Conservation (phyloP, 2,113 vertebrate species). For the Gymnorhina tibicen region DNA sequence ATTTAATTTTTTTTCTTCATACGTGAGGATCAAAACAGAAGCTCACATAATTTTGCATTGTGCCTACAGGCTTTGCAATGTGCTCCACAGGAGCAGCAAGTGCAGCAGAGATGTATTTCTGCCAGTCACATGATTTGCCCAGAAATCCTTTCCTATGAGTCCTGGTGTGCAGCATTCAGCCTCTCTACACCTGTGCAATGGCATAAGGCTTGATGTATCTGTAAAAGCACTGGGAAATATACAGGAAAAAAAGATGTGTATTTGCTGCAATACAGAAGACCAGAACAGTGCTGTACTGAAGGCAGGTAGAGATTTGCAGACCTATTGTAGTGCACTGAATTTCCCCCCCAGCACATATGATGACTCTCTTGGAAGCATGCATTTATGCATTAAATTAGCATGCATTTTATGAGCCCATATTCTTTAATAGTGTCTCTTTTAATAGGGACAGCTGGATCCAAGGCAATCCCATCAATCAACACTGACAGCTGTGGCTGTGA, state of each 20-base stretch:
- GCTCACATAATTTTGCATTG: background rate
- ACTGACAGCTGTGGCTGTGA: background rate
- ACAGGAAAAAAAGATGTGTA: background rate
- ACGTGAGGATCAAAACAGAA: background rate
- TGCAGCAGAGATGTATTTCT: background rate
- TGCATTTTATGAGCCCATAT: background rate
- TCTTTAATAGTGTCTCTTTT: background rate
- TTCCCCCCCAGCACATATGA: accelerated
- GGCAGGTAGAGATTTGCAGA: background rate
- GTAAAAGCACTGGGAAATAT: background rate
- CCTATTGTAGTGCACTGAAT: background rate
- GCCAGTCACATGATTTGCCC: background rate
- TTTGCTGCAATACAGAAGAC: background rate
- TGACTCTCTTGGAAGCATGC: background rate
- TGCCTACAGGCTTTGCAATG: background rate
- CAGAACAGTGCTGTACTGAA: background rate
- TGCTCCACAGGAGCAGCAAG: background rate
- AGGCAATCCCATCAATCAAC: background rate
- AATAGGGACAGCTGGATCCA: background rate
- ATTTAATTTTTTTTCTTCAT: background rate
- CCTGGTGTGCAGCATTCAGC: background rate
- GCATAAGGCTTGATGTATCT: background rate
- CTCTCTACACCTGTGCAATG: background rate
- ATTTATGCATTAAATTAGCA: background rate
- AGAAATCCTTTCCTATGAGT: background rate